Conservation (phyloP, 2,888 invertebrate species). For the Operophtera brumata region DNA sequence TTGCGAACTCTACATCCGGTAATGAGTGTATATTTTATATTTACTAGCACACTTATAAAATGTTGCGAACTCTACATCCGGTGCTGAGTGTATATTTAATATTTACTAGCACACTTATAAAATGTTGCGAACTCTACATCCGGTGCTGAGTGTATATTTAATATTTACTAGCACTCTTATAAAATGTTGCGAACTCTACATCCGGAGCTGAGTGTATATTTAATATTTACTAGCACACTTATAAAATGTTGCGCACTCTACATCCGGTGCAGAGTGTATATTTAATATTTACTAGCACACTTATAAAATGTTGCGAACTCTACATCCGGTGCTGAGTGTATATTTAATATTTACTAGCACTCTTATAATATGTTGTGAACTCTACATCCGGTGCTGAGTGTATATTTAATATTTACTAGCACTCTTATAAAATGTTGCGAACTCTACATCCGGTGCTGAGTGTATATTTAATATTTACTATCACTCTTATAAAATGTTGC, state of each 20-base stretch:
- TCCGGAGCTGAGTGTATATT: too few relatives aligned
- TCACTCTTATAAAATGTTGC: conserved; percentile 8
- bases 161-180: conserved; percentile 8
- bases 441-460: neutral
- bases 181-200: conserved; percentile 9
- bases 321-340: neutral
- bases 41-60: conserved; percentile 7
- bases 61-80: conserved; percentile 5
- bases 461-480: conserved; percentile 1
- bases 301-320: conserved; percentile 7
- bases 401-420: conserved; percentile 3
- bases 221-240: conserved; percentile 6
- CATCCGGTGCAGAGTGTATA: neutral
- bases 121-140: conserved; percentile 8
- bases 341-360: conserved; percentile 8
- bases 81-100: too few relatives aligned
- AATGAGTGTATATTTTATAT: neutral
- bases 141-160: too few relatives aligned
- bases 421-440: conserved; percentile 7
- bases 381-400: neutral
- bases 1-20: conserved; percentile 3
- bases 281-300: conserved; percentile 5
- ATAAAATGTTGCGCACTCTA: conserved; percentile 8
- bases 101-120: conserved; percentile 8
- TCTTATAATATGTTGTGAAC: conserved; percentile 5